phyloP scores from a whole-genome alignment of 2,888 invertebrate species.

The Tetranychus truncatus region DNA sequence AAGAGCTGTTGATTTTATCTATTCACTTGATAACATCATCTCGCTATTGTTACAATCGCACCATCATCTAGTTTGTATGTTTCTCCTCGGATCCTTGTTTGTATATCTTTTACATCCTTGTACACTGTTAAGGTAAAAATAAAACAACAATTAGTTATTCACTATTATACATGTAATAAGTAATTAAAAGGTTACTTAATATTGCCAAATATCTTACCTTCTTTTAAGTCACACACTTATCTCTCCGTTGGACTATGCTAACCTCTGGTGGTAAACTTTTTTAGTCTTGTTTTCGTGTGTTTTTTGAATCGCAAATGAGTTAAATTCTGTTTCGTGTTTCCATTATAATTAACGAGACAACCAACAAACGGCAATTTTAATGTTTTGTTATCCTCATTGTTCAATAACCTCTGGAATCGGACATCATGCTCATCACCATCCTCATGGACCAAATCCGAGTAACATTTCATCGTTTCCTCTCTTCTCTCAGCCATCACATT shows the following conservation, averaged over 20 bases:
- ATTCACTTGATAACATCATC: background rate
- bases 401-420: slow-evolving; percentile 36
- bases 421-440: slow-evolving; percentile 23
- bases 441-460: slow-evolving; percentile 20
- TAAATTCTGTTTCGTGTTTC: background rate
- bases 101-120: no score
- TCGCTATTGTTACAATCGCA: background rate
- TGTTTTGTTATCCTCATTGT: slow-evolving; percentile 79
- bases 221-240: background rate
- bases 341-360: background rate
- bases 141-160: no score
- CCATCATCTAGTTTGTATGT: background rate
- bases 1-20: background rate
- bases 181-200: no score
- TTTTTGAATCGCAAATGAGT: background rate
- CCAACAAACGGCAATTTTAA: slow-evolving; percentile 29
- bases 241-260: background rate
- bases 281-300: background rate
- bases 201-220: no score
- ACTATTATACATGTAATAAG: no score
- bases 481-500: slow-evolving; percentile 25
- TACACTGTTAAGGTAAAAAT: no score
- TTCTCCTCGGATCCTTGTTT: background rate
- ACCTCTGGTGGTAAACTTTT: background rate
- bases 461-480: slow-evolving; percentile 21